Evolutionary conservation across 1,140 invertebrate species (phyloP), one percentile per base, ranked within the genome.

Genomic region (Dreissena polymorpha): DNA sequence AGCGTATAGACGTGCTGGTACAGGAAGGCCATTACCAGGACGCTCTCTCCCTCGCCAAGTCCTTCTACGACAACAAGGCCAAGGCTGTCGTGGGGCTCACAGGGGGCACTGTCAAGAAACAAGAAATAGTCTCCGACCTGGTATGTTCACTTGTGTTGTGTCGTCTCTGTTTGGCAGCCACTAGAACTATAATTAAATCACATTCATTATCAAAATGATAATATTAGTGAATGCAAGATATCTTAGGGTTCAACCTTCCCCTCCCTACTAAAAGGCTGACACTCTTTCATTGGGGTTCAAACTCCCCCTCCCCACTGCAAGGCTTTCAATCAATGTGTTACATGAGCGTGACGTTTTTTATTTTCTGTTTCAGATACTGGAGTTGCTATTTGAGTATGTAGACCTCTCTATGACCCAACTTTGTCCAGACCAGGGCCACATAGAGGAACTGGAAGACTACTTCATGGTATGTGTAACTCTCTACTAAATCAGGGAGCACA

Each of bases 31-130:
- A 94, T 71, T 95, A 94, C 88, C 92, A 93, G 21, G 95, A 95
- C 90, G 95, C 96, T 6, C 90, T 96, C 21, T 92, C 94, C 10
- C 90, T 96, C 39, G 95, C 95, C 57, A 92, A 95, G 71, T 95
- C 95, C 7, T 95, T 96, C 89, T 95, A 96, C 86, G 94, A 95
- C 85, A 95, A 96, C 67, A 95, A 94, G 87, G 95, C 95, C 0
- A 96, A 96, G 91, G 95, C 95, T 75, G 89, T 92, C 50, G 88
- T 93, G 10, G 92, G 92, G 16, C 86, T 93, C n/a, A 76, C 84
- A 91, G 94, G 90, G 39, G 93, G 94, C 7, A 94, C 94, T 64
- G 92, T 94, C 72, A 94, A 94, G 73, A 93, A 94, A 49, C 94
- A 94, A 87, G 93, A 94, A 85, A 93, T 95, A 77, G 94, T 95